A percentile compares a stretch with the other conserved stretches of the same genome.
These are phyloP conservation scores for Pristionchus maxplancki DNA, from an alignment of 2,888 invertebrate genomes.

Conservation along the genomic window DNA sequence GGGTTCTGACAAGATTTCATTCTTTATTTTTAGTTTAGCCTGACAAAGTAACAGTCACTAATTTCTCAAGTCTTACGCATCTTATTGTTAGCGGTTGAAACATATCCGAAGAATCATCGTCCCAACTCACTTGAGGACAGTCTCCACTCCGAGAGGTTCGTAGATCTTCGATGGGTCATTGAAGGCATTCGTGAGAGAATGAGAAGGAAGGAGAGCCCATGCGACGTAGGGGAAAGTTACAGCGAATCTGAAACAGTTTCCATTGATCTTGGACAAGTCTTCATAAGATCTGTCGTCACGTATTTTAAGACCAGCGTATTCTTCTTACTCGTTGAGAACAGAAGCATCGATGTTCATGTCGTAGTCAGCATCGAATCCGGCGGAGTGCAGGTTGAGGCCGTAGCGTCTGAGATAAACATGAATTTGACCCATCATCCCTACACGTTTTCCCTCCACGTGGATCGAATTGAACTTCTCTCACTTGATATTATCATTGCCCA, in stretches of 20 bases:
- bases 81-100: not conserved
- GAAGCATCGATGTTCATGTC: slow-evolving; percentile 85
- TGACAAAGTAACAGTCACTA: no score
- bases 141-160: slow-evolving; percentile 71
- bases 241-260: slow-evolving; percentile 65
- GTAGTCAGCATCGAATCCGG: slow-evolving; percentile 80
- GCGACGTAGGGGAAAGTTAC: slow-evolving; percentile 68
- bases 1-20: slow-evolving; percentile 53
- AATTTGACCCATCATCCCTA: not conserved
- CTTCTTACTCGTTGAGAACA: slow-evolving; percentile 87
- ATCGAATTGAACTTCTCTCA: slow-evolving; percentile 45
- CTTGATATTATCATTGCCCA: slow-evolving; percentile 73
- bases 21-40: not conserved
- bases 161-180: slow-evolving; percentile 76
- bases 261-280: not conserved
- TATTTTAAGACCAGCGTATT: not conserved
- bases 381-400: slow-evolving; percentile 87
- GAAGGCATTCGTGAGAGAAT: slow-evolving; percentile 67
- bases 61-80: not conserved
- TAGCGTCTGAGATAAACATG: slow-evolving; percentile 80
- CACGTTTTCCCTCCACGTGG: not conserved
- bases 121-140: slow-evolving; percentile 62
- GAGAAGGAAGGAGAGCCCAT: slow-evolving; percentile 64
- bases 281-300: no score
- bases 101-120: no score